A percentile compares a stretch with the other conserved stretches of the same genome.
These are phyloP conservation scores for Wasmannia auropunctata DNA, from an alignment of 1,140 invertebrate species.

Conservation along the genomic window DNA sequence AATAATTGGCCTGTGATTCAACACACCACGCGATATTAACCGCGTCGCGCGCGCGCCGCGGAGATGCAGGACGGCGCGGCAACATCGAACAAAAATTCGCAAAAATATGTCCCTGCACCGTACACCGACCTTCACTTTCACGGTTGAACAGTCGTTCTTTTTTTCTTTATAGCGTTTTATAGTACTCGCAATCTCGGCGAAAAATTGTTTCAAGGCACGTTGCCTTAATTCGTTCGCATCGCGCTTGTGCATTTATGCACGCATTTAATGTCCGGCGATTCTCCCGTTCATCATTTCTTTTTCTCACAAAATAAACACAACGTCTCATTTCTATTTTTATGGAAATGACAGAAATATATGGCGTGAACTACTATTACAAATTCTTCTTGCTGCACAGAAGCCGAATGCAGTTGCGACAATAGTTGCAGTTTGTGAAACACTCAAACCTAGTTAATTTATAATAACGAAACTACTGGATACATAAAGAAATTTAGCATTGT, in stretches of 20 bases:
- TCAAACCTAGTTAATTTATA: not conserved
- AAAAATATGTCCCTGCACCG: slow-evolving; percentile 39
- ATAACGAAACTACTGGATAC: not conserved
- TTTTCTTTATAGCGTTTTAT: slow-evolving; percentile 1
- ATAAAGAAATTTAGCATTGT: no score
- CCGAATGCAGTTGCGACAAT: not conserved
- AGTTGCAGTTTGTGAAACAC: not conserved
- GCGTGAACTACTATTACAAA: not conserved
- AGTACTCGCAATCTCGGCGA: slow-evolving; percentile 11
- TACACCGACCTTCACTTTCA: slow-evolving; percentile 50
- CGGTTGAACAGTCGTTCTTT: slow-evolving; percentile 40
- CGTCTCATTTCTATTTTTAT: not conserved
- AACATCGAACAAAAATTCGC: slow-evolving; percentile 32
- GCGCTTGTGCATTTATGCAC: slow-evolving; percentile 1
- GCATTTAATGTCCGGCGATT: not conserved
- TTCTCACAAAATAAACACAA: no score
- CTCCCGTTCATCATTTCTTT: not conserved
- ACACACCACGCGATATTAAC: not conserved
- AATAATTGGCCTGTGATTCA: slow-evolving; percentile 28
- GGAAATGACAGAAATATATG: not conserved
- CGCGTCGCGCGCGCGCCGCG: not conserved
- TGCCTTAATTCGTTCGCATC: not conserved
- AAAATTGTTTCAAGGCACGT: slow-evolving; percentile 57
- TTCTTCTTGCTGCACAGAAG: not conserved
- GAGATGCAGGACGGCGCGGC: not conserved